phyloP scores from a whole-genome alignment of 2,888 invertebrate genomes.

The Drosophila conformis region DNA sequence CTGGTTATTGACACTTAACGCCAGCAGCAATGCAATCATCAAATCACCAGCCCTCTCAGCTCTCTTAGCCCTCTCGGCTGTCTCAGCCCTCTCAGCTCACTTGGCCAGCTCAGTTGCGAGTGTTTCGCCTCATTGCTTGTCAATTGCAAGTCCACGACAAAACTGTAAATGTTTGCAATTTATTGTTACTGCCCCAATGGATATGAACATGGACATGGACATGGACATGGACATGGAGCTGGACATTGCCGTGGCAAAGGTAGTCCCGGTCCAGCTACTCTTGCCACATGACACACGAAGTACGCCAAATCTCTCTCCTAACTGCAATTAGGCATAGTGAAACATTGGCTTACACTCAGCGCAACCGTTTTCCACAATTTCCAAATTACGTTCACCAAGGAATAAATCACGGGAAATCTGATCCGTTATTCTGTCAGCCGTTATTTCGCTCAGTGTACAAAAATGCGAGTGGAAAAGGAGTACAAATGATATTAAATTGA shows the following conservation, averaged over 20 bases:
- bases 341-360: not conserved
- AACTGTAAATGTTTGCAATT: slow-evolving; percentile 67
- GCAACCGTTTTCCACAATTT: not conserved
- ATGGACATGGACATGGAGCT: slow-evolving; percentile 6
- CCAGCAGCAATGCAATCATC: slow-evolving; percentile 44
- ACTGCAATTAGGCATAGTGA: not conserved
- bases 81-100: not conserved
- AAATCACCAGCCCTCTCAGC: slow-evolving; percentile 27
- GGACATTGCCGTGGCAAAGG: not conserved
- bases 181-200: slow-evolving; percentile 58
- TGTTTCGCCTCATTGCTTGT: not conserved
- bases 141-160: slow-evolving; percentile 31
- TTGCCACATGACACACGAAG: not conserved
- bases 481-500: not conserved
- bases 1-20: slow-evolving; percentile 56
- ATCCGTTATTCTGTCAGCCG: not conserved
- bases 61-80: too few relatives aligned
- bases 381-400: not conserved
- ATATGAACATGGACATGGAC: slow-evolving; percentile 10
- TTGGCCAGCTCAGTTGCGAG: not conserved
- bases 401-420: too few relatives aligned
- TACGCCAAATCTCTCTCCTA: not conserved
- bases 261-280: not conserved
- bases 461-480: not conserved
- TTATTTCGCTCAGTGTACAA: not conserved